Base-by-base conservation (phyloP, 30 jellyfish, hydroid and myxozoan genomes). In the Euphysa ruthae region DNA sequence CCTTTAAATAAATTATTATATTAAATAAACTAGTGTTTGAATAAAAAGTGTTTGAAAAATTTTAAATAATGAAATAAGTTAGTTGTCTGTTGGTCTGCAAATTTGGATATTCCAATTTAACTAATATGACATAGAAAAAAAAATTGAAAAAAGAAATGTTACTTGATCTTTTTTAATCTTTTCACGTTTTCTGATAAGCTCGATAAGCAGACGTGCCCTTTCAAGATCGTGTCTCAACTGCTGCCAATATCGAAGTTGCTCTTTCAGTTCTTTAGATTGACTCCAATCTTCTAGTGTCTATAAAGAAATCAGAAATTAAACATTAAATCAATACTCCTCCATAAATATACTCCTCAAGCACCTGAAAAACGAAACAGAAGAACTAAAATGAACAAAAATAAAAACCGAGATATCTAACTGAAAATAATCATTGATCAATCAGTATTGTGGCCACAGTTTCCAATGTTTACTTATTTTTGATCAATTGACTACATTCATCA, bases 121-220 rank as follows among this genome's bases (percentile, higher is more conserved):
- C n/a, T n/a, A n/a, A n/a, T n/a, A n/a, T n/a, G n/a, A n/a, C n/a
- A n/a, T n/a, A n/a, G n/a, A 43, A 35, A 2, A 50, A 16, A 35
- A 63, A 58, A 19, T 7, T 8, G 12, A 8, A 38, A 38, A n/a
- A 38, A 38, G n/a, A 8, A 46, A 46, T 2, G 10, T 21, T 68
- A 88, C 97, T 82, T 88, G 97, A 15, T 88, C 97, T 31, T 77
- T 79, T 63, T 88, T 88, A 78, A 88, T 70, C 60, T 88, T 88
- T 50, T 88, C 97, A 23, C 97, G 50, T 57, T 88, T 88, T 26
- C 97, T 44, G 15, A 88, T 88, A 62, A 88, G 63, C 55, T 88
- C 97, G 31, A 88, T 74, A 21, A 88, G 63, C 6, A 88, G 69
- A 14, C 97, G 68, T 52, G 91, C 97, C 3, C 97, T 60, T 35